Evolutionary conservation across 2,797 vertebrate species (phyloP), one percentile per base, ranked within the genome.

Genomic region (Spea hammondii): DNA sequence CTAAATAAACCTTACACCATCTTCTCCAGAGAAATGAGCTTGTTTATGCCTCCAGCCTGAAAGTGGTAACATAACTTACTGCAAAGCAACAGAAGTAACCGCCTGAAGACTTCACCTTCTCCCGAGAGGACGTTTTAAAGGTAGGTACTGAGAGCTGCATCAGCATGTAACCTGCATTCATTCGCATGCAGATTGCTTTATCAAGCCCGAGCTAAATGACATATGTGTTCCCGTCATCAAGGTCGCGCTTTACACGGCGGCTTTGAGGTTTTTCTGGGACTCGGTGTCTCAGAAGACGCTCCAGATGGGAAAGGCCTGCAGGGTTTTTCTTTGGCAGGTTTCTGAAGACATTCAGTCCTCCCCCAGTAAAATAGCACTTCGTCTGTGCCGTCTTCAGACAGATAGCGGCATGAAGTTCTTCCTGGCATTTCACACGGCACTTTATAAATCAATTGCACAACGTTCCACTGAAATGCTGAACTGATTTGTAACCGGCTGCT

Each of bases 391-490:
- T 51, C 8, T 17, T 48, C 14, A 70, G 17, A 32, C 50, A 54
- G 51, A 69, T 69, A 69, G 49, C 49, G 32, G 54, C 13, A 5
- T 48, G 65, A 48, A 67, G 65, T n/a, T 13, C 46, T 67, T 13
- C 7, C 4, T 67, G 65, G n/a, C 65, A 67, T 49, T 67, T 50
- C 8, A 14, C 4, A 14, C 48, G 44, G 50, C 5, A 70, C 50
- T 54, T 54, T 54, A 70, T 70, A 70, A 70, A 70, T 70, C 68
- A 70, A 70, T 55, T 12, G 50, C 12, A 70, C 47, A 70, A 14
- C 14, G 50, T 70, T 54, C 68, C 53, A 51, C 50, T 70, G 54
- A 53, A 54, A 70, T 7, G 51, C 32, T n/a, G 13, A n/a, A 10
- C 44, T 59, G 53, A 71, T 69, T 51, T 69, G 67, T 32, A 69